Percentiles rank a stretch among this genome's conserved stretches.
Evolutionary conservation across 2,113 vertebrate genomes (phyloP).

Genomic region (Salvator merianae): DNA sequence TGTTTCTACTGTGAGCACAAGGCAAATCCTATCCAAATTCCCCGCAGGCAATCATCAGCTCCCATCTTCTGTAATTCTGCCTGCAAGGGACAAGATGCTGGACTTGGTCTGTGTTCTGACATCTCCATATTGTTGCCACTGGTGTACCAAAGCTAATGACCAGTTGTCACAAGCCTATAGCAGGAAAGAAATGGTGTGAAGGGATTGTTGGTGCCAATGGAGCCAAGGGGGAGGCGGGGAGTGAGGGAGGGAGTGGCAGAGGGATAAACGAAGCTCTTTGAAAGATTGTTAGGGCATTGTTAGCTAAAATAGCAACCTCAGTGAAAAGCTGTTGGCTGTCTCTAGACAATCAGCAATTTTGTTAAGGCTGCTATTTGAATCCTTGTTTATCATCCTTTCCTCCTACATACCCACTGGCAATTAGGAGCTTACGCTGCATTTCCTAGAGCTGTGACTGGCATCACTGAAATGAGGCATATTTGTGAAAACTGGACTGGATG

Average conservation of each 20-base stretch:
- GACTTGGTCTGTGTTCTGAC: background rate
- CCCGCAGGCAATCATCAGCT: background rate
- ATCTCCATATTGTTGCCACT: background rate
- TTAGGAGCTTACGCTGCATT: constrained; percentile 12
- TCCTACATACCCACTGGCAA: background rate
- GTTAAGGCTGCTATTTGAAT: background rate
- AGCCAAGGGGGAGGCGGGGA: background rate
- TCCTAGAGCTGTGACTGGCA: background rate
- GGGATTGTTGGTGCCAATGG: background rate
- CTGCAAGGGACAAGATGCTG: background rate
- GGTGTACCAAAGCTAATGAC: background rate
- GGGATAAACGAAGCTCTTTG: background rate
- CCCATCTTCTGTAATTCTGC: background rate
- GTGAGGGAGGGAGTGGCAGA: no score
- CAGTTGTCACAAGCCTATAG: background rate
- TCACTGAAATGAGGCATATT: background rate
- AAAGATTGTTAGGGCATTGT: background rate
- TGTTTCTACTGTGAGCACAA: background rate
- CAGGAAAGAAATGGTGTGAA: constrained; percentile 5
- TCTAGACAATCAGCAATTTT: background rate
- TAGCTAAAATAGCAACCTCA: constrained; percentile 10
- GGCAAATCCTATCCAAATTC: background rate
- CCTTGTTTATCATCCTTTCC: constrained; percentile 6
- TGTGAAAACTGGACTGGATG: background rate
- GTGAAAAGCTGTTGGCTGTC: constrained; percentile 21